Evolutionary conservation across 2,888 invertebrate genomes (phyloP).

Genomic region (Clepsis dumicolana): DNA sequence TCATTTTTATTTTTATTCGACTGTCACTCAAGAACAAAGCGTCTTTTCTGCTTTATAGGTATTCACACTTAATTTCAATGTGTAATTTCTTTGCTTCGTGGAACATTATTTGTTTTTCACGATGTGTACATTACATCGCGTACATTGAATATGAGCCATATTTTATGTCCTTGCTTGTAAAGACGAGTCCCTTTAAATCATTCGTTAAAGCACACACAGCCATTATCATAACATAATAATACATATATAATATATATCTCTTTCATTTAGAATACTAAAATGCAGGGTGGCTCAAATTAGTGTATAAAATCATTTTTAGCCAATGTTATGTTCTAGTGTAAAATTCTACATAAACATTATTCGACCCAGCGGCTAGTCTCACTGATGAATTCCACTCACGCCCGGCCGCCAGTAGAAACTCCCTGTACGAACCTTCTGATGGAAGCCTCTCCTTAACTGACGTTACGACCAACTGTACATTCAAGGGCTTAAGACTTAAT

Average conservation of each 20-base stretch:
- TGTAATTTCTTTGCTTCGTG: not conserved
- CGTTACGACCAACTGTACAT: constrained; percentile 3
- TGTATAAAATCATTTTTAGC: not conserved
- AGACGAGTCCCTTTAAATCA: too few relatives aligned
- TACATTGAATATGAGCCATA: too few relatives aligned
- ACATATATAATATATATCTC: too few relatives aligned
- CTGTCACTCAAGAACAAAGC: constrained; percentile 25
- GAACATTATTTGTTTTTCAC: not conserved
- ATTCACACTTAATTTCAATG: not conserved
- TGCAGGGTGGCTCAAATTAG: too few relatives aligned
- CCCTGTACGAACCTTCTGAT: constrained; percentile 18
- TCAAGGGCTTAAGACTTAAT: not conserved
- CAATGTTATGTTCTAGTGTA: constrained; percentile 28
- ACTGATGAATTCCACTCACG: constrained; percentile 38
- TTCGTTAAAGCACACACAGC: too few relatives aligned
- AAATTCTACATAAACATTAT: constrained; percentile 29
- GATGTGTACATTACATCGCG: too few relatives aligned
- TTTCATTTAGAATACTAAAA: too few relatives aligned
- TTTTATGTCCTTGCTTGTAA: too few relatives aligned
- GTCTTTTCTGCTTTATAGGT: constrained; percentile 6
- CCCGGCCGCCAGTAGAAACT: constrained; percentile 8
- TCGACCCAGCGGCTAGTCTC: constrained; percentile 22
- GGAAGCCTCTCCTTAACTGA: constrained; percentile 13
- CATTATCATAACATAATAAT: too few relatives aligned
- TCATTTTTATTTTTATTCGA: constrained; percentile 28